Evolutionary conservation across 92 coral and sea anemone genomes (phyloP), one percentile per base, ranked within the genome.

Genomic region (Diadumene lineata): DNA sequence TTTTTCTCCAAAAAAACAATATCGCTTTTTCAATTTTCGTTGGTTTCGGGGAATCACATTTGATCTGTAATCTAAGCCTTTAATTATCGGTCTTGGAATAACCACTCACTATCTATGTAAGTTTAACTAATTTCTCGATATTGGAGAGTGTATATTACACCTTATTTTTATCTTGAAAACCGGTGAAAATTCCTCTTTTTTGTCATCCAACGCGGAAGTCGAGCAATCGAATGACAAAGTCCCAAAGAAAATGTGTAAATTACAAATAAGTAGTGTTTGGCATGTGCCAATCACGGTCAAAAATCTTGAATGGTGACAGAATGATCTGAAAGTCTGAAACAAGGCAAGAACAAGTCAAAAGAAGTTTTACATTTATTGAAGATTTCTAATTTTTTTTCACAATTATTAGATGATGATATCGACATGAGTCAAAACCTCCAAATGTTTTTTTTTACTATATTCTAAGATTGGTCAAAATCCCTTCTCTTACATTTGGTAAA

Each of bases 121-220:
- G 21, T 44, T 38, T 28, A 62, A 73, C 78, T 73, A 73, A 73
- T 75, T 66, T 77, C 9, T n/a, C 22, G 73, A 77, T 77, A 77
- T 66, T 77, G 66, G 33, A 38, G 56, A 18, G 15, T 16, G 65
- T 33, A 62, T 38, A 38, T 75, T 60, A 56, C 31, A 64, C 43
- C 32, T 73, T 50, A 24, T 73, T 75, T 64, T 64, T 63, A 58
- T 58, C 57, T 25, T 23, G 19, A 77, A 27, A 56, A 73, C 67
- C 82, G 82, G 67, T 34, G 74, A 27, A 50, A 6, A 61, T 60
- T 60, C 65, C 63, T 57, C 62, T 46, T 66, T n/a, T 61, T 57
- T 78, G 92, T 82, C 92, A 82, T 27, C 44, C 38, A 75, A 56
- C 85, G 80, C 97, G 92, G 92, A 91, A 91, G 92, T 73, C 81